Percentiles rank a stretch among this genome's conserved stretches.
These are phyloP conservation scores for Hofmannophila pseudospretella DNA, from an alignment of 2,888 invertebrate species.

Conservation along the genomic window DNA sequence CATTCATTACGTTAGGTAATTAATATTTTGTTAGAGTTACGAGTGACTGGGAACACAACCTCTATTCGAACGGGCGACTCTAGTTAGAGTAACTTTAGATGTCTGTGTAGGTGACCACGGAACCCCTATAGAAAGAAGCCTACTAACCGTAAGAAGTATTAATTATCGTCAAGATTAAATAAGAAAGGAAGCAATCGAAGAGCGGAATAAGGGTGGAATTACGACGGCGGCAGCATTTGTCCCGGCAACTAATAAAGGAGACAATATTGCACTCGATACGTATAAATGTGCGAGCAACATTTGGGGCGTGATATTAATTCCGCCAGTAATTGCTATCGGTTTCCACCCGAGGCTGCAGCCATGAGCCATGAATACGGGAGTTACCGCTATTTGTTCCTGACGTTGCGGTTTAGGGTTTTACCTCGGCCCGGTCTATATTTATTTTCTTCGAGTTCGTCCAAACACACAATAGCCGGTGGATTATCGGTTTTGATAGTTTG, in stretches of 20 bases:
- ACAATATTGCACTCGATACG: constrained; percentile 78
- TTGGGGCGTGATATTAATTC: constrained; percentile 77
- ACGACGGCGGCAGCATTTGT: constrained; percentile 67
- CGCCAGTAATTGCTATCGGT: constrained; percentile 76
- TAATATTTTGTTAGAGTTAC: not conserved
- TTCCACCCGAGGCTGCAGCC: constrained; percentile 70
- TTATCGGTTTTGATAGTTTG: constrained; percentile 57
- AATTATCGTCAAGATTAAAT: constrained; percentile 70
- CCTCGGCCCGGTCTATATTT: constrained; percentile 63
- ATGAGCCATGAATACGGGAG: constrained; percentile 75
- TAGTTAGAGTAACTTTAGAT: too few relatives aligned
- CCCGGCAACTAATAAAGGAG: constrained; percentile 75
- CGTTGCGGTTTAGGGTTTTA: constrained; percentile 73
- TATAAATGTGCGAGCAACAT: constrained; percentile 75
- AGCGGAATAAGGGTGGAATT: constrained; percentile 58
- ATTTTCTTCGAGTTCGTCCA: constrained; percentile 71
- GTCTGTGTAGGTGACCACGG: constrained; percentile 20
- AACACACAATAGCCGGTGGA: constrained; percentile 54
- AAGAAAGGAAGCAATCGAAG: constrained; percentile 64
- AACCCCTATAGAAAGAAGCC: constrained; percentile 26
- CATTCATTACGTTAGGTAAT: not conserved
- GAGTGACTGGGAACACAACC: constrained; percentile 1
- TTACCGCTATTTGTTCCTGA: constrained; percentile 77
- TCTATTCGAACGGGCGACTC: not conserved
- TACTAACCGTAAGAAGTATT: constrained; percentile 47